Conservation (phyloP, 2,797 vertebrate genomes). For the Caiman crocodilus region DNA sequence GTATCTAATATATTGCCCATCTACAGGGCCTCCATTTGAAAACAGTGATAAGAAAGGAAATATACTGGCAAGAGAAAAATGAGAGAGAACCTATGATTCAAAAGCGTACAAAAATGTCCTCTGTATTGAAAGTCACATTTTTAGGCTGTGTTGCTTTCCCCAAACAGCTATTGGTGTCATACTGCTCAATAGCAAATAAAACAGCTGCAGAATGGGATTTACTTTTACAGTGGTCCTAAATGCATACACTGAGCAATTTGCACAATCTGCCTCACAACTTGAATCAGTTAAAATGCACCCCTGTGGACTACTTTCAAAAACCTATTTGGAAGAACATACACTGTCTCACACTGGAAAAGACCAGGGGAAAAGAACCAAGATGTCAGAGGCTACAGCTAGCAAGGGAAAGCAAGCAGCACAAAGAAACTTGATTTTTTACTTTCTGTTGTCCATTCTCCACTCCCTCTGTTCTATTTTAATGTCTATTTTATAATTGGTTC, state of each 20-base stretch:
- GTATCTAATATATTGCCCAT: not conserved
- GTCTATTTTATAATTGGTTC: not conserved
- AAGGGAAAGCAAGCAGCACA: not conserved
- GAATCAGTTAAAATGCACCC: conserved; percentile 48
- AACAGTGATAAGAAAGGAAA: not conserved
- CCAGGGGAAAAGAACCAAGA: not conserved
- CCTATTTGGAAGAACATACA: conserved; percentile 53
- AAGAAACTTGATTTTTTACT: not conserved
- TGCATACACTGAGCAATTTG: conserved; percentile 60
- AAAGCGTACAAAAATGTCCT: not conserved
- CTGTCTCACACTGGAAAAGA: conserved; percentile 33
- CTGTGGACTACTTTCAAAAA: conserved; percentile 50
- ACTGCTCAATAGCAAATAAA: conserved; percentile 68
- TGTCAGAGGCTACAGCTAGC: not conserved
- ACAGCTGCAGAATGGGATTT: conserved; percentile 62
- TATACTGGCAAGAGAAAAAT: not conserved
- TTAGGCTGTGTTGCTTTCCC: conserved; percentile 14
- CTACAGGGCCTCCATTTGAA: not conserved
- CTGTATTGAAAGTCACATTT: not conserved
- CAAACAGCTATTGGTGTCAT: conserved; percentile 24
- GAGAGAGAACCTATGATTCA: not conserved
- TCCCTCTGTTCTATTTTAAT: not conserved
- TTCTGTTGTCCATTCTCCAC: not conserved
- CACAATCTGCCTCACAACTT: conserved; percentile 70
- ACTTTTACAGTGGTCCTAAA: conserved; percentile 55